A percentile compares a stretch with the other conserved stretches of the same genome.
These are phyloP conservation scores for Pandemis cinnamomeana DNA, from an alignment of 2,888 invertebrate species.

Conservation along the genomic window DNA sequence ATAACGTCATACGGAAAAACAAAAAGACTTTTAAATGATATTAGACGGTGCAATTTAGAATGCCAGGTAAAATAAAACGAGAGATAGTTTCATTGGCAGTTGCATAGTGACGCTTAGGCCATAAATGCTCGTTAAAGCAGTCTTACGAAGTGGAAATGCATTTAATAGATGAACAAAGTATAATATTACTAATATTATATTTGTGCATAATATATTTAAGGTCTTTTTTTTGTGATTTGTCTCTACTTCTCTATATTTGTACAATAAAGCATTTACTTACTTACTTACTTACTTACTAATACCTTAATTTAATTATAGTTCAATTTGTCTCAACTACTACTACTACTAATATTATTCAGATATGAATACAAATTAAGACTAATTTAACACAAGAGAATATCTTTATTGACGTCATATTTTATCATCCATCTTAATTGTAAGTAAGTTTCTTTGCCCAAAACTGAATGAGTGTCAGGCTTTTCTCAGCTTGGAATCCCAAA, in stretches of 20 bases:
- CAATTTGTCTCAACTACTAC: too few species aligned
- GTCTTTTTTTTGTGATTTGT: too few species aligned
- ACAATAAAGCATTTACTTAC: too few species aligned
- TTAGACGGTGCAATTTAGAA: slow-evolving; percentile 23
- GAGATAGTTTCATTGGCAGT: neutral
- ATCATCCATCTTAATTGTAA: slow-evolving; percentile 57
- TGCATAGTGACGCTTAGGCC: neutral
- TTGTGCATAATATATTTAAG: too few species aligned
- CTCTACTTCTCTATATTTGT: too few species aligned
- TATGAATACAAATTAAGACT: neutral
- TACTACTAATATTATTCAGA: too few species aligned
- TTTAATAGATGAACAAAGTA: too few species aligned
- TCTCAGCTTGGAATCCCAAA: slow-evolving; percentile 58
- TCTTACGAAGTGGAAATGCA: neutral
- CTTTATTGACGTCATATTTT: slow-evolving; percentile 1
- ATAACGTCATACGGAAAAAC: slow-evolving; percentile 41
- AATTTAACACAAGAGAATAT: neutral
- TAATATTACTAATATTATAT: too few species aligned
- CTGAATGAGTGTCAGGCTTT: slow-evolving; percentile 57
- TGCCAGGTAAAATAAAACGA: neutral
- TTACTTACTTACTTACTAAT: too few species aligned
- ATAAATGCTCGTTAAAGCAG: neutral
- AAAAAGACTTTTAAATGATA: slow-evolving; percentile 22
- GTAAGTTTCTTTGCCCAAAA: slow-evolving; percentile 66
- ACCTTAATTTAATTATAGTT: too few species aligned